Percentiles rank a stretch among this genome's conserved stretches.
These are phyloP conservation scores for Drosophila pallidifrons DNA, from an alignment of 1,140 invertebrate genomes.

Conservation along the genomic window DNA sequence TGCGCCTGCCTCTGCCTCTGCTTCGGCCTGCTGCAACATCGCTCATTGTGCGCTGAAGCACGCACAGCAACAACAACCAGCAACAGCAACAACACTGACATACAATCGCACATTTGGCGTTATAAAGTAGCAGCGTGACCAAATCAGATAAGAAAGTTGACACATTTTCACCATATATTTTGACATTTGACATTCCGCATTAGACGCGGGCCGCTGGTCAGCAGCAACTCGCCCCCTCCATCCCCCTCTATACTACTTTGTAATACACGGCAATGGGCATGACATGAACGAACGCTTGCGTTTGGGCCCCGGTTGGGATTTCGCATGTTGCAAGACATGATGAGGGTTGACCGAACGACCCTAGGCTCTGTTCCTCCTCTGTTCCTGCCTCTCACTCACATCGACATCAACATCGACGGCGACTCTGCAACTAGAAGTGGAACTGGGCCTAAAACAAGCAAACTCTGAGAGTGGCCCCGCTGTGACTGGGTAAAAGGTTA, in stretches of 20 bases:
- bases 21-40: slow-evolving; percentile 46
- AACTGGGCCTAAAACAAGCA: too few species aligned
- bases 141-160: slow-evolving; percentile 85
- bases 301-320: slow-evolving; percentile 65
- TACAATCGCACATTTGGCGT: slow-evolving; percentile 76
- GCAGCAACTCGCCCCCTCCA: slow-evolving; percentile 20
- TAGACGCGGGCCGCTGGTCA: slow-evolving; percentile 83
- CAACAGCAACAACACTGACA: slow-evolving; percentile 53
- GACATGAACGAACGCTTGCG: slow-evolving; percentile 47
- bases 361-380: slow-evolving; percentile 30
- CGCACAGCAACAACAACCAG: slow-evolving; percentile 63
- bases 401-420: too few species aligned
- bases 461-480: slow-evolving; percentile 19
- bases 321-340: slow-evolving; percentile 71
- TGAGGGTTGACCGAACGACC: slow-evolving; percentile 70
- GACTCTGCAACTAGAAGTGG: too few species aligned
- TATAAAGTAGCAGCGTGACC: slow-evolving; percentile 85
- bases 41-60: slow-evolving; percentile 76
- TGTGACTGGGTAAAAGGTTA: slow-evolving; percentile 67
- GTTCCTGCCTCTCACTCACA: neutral
- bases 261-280: slow-evolving; percentile 42
- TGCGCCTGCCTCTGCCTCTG: neutral
- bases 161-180: slow-evolving; percentile 85
- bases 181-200: slow-evolving; percentile 85
- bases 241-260: slow-evolving; percentile 8